Base-by-base conservation (phyloP, 2,888 invertebrate genomes). In the Brachynemurus nebulosus region DNA sequence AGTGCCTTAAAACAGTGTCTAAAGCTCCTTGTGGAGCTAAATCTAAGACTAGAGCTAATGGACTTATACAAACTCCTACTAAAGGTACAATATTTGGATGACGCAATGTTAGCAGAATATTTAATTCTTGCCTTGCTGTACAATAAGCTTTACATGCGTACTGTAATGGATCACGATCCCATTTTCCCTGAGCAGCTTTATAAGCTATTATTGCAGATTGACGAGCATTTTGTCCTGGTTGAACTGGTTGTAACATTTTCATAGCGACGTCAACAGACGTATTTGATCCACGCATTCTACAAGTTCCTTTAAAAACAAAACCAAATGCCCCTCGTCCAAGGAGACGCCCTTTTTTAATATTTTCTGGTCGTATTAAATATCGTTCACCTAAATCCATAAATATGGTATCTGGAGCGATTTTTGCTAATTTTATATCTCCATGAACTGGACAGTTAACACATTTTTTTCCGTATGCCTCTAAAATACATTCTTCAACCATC, bases 271-370 rank as follows among this genome's bases (percentile, higher is more conserved):
- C 76, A 16, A 74, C 70, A 45, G 71, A 69, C 2, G 66, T 63
- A 42, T 72, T 69, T 2, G 71, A 66, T 7, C 71, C 70, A 36
- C 74, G 67, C 37, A 72, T 60, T 50, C 77, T 77, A 62, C 81
- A 84, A 4, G 70, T 71, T 1, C 85, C 91, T 55, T 82, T 77
- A 61, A 92, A 91, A 7, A 98, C 98, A 54, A 96, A 93, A 2
- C 97, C 97, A 69, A 97, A 98, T 0, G 96, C 95, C 2, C 98
- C 98, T n/a, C 95, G 78, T 0, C 97, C 97, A 25, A 92, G 70
- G 41, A 88, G 65, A 1, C 76, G 71, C 0, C 80, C 81, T 46
- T 85, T 72, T 36, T 80, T 76, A 3, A 98, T 77, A 54, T 83
- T 80, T 47, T 89, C 86, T 48, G 86, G 78, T 51, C 81, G 79